Evolutionary conservation across 2,797 vertebrate genomes (phyloP).

Genomic region (Antrozous pallidus): DNA sequence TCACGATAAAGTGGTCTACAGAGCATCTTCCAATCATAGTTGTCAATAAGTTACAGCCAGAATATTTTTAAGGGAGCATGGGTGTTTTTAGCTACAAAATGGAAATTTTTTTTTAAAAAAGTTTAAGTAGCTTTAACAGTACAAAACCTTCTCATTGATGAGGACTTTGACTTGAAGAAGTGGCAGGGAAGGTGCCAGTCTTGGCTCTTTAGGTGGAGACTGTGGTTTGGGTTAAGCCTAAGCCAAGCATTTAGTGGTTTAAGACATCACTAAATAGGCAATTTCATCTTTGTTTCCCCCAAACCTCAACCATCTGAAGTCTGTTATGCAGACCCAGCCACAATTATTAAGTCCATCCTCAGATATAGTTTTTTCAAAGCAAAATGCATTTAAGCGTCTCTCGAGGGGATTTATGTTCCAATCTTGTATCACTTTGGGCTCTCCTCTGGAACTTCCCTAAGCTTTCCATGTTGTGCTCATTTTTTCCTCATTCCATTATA

Average conservation of each 20-base stretch:
- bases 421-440: slow-evolving; percentile 53
- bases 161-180: background rate
- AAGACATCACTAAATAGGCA: slow-evolving; percentile 38
- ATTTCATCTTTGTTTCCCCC: slow-evolving; percentile 45
- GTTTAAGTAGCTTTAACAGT: background rate
- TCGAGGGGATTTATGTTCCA: slow-evolving; percentile 61
- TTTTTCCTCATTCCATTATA: slow-evolving; percentile 43
- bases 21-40: background rate
- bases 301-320: slow-evolving; percentile 42
- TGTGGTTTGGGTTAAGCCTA: slow-evolving; percentile 25
- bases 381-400: slow-evolving; percentile 61
- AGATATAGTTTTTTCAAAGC: slow-evolving; percentile 11
- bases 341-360: slow-evolving; percentile 46
- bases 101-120: too few relatives aligned
- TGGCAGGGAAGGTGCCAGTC: background rate
- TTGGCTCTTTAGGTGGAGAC: background rate
- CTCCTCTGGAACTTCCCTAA: slow-evolving; percentile 41
- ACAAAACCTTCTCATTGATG: fast-evolving
- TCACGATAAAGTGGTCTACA: fast-evolving
- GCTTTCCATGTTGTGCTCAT: background rate
- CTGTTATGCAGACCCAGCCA: slow-evolving; percentile 37
- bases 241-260: slow-evolving; percentile 1
- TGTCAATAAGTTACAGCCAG: too few relatives aligned
- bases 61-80: background rate
- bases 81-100: background rate